Percentiles rank a stretch among this genome's conserved stretches.
Evolutionary conservation across 1,140 invertebrate species (phyloP).

Genomic region (Lethrus apterus): DNA sequence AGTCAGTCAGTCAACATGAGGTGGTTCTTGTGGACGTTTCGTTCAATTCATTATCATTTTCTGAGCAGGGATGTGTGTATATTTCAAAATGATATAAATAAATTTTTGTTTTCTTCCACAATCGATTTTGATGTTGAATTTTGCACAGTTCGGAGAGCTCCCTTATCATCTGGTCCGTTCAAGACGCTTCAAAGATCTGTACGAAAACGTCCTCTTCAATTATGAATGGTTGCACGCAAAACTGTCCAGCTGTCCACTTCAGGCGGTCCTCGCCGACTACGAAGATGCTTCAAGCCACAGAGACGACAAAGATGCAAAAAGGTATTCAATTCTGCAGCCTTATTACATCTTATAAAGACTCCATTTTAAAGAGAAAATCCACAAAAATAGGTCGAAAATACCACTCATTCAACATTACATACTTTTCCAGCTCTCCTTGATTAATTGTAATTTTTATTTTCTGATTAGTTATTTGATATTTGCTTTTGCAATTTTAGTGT

Average conservation of each 20-base stretch:
- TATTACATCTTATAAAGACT: not conserved
- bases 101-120: no score
- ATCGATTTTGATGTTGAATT: no score
- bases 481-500: no score
- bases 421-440: no score
- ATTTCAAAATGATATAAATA: no score
- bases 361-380: no score
- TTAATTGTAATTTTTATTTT: no score
- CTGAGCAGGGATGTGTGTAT: no score
- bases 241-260: slow-evolving; percentile 87
- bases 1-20: no score
- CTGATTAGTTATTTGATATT: no score
- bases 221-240: slow-evolving; percentile 98
- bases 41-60: no score
- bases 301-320: slow-evolving; percentile 74
- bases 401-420: not conserved
- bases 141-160: slow-evolving; percentile 91
- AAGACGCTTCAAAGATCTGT: slow-evolving; percentile 85
- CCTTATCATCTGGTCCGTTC: slow-evolving; percentile 91
- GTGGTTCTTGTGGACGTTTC: no score
- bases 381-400: not conserved
- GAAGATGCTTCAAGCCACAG: slow-evolving; percentile 87
- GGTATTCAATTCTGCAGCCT: slow-evolving; percentile 44
- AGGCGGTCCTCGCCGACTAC: slow-evolving; percentile 90
- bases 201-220: slow-evolving; percentile 91